Base-by-base conservation (phyloP, 2,888 invertebrate genomes). In the Cecidostiba fungosa region DNA sequence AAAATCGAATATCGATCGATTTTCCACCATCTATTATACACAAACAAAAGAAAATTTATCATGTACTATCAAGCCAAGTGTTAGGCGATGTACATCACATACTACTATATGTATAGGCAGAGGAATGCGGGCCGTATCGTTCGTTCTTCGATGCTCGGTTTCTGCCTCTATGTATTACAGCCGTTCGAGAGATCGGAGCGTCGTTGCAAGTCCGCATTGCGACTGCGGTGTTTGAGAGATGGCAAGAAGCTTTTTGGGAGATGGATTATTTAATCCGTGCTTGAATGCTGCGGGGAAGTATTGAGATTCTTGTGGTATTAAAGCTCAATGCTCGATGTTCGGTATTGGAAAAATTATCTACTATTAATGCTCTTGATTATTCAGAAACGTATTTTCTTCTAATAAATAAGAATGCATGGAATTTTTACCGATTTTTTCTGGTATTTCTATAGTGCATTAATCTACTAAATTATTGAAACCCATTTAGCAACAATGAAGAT, bases 71-170 rank as follows among this genome's bases (percentile, higher is more conserved):
- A 10, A 10, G 12, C 2, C 12, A 1, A 32, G 12, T 2, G 39
- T 54, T n/a, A 1, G 5, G n/a, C 23, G 23, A 62, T 62, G 19
- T 50, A 10, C 3, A 50, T n/a, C n/a, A n/a, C 19, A 16, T 10
- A 47, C 1, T 3, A 3, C 16, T 50, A 3, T 19, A 16, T 6
- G 3, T 23, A 23, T 0, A 2, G 62, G 62, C 62, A 23, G 50
- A 16, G 62, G 3, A 62, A 62, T 62, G 62, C 62, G 62, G 62
- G 62, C 12, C 62, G 62, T 62, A 62, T 62, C 62, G 62, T 10
- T 54, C 54, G 54, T n/a, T 54, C n/a, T n/a, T 54, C 54, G 54
- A n/a, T 3, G 6, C 26, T 62, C 62, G 23, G 10, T 19, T 23
- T 8, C 26, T 23, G 62, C 26, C 14, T 12, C 0, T 16, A 16